A percentile compares a stretch with the other conserved stretches of the same genome.
Evolutionary conservation across 2,888 invertebrate genomes (phyloP).

Genomic region (Ametastegia equiseti): DNA sequence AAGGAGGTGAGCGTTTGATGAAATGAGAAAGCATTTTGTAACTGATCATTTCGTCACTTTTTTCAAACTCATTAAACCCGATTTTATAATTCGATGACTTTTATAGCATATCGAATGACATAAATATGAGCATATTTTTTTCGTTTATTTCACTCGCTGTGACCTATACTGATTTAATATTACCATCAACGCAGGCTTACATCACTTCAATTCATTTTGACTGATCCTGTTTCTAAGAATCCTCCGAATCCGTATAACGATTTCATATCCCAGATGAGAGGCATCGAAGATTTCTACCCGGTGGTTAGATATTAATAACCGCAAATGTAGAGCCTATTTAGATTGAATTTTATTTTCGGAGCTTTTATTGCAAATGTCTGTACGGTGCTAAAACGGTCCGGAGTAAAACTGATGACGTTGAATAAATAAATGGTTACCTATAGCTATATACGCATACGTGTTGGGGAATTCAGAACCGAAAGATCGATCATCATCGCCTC

Average conservation of each 20-base stretch:
- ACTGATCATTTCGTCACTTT: not conserved
- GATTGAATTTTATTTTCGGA: conserved; percentile 27
- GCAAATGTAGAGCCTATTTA: conserved; percentile 9
- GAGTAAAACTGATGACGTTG: conserved; percentile 1
- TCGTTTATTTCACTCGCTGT: not conserved
- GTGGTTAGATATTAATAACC: conserved; percentile 21
- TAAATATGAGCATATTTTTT: no score
- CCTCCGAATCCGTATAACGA: not conserved
- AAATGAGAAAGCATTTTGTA: not conserved
- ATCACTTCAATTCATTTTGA: not conserved
- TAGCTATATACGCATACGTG: not conserved
- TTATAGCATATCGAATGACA: not conserved
- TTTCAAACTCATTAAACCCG: not conserved
- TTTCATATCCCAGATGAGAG: not conserved
- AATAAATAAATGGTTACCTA: conserved; percentile 14
- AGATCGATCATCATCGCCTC: not conserved
- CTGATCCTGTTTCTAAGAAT: not conserved
- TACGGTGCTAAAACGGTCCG: not conserved
- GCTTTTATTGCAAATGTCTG: not conserved
- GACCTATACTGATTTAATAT: not conserved
- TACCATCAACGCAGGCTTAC: no score
- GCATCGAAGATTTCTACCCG: not conserved
- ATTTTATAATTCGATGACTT: not conserved
- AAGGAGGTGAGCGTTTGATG: conserved; percentile 84
- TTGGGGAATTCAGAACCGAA: not conserved